phyloP scores from a whole-genome alignment of 2,797 vertebrate species.

The Thripadectes ignobilis region DNA sequence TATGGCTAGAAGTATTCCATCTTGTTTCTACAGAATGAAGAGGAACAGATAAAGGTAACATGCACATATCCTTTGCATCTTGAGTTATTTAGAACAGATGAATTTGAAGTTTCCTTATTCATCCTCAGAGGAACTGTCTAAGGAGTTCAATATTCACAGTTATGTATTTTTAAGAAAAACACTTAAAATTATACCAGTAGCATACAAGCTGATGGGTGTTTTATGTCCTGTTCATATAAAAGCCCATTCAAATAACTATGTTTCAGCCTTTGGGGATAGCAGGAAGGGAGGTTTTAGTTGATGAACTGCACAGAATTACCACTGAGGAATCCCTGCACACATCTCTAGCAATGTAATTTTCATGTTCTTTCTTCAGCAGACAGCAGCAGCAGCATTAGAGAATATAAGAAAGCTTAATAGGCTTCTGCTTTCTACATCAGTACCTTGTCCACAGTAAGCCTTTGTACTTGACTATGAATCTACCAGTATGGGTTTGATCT shows the following conservation, averaged over 20 bases:
- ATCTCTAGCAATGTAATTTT: not conserved
- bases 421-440: not conserved
- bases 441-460: not conserved
- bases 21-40: not conserved
- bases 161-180: conserved; percentile 49
- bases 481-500: not conserved
- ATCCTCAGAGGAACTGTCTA: not conserved
- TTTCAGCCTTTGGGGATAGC: not conserved
- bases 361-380: not conserved
- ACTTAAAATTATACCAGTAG: not conserved
- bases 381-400: not conserved
- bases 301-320: not conserved
- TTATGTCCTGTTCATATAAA: conserved; percentile 25
- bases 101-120: conserved; percentile 23
- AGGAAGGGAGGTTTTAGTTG: not conserved
- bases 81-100: not conserved
- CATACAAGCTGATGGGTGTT: not conserved
- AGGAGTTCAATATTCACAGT: conserved; percentile 5
- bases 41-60: not conserved
- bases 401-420: not conserved
- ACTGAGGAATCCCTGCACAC: not conserved
- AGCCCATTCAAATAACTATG: not conserved
- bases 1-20: not conserved
- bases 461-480: not conserved
- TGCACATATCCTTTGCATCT: not conserved